Evolutionary conservation across 2,888 invertebrate genomes (phyloP), one percentile per base, ranked within the genome.

Genomic region (Timema podura): DNA sequence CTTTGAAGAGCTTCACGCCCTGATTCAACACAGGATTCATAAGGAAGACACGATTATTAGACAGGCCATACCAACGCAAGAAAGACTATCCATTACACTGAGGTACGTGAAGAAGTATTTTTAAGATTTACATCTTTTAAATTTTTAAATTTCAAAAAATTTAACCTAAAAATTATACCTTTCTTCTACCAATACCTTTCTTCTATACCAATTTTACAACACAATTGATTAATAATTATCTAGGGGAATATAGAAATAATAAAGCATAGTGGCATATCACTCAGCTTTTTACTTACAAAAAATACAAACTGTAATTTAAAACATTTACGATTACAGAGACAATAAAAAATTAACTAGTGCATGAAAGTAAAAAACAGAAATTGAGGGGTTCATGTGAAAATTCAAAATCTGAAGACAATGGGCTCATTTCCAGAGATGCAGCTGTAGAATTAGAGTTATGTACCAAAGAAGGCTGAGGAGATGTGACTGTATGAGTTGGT

Each of bases 221-320:
- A 51, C 51, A 51, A 51, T 51, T n/a, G 51, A 51, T 51, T 51
- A 51, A 51, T 51, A 51, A 51, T 11, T 11, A n/a, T 51, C 51
- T 13, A 51, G n/a, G 2, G 51, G 51, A 51, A 51, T 51, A 51
- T 3, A 51, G 3, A 51, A 51, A 51, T 51, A 51, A 51, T n/a
- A 51, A 51, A 51, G n/a, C 11, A 13, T 51, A 1, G 3, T 51
- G 11, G 51, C 51, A 51, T 51, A 51, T 51, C 51, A 51, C 51
- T n/a, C 51, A 51, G n/a, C 11, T 51, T 51, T 51, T 51, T 51
- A 51, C n/a, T 51, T 51, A 51, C 51, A 51, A 51, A 51, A 51
- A 51, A n/a, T 51, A 13, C 51, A 51, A 13, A 51, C 1, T 51
- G 3, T n/a, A 51, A 51, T 51, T 51, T 51, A 51, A 51, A 51